A percentile compares a stretch with the other conserved stretches of the same genome.
phyloP scores from a whole-genome alignment of 2,113 vertebrate species.

The Nibea albiflora region DNA sequence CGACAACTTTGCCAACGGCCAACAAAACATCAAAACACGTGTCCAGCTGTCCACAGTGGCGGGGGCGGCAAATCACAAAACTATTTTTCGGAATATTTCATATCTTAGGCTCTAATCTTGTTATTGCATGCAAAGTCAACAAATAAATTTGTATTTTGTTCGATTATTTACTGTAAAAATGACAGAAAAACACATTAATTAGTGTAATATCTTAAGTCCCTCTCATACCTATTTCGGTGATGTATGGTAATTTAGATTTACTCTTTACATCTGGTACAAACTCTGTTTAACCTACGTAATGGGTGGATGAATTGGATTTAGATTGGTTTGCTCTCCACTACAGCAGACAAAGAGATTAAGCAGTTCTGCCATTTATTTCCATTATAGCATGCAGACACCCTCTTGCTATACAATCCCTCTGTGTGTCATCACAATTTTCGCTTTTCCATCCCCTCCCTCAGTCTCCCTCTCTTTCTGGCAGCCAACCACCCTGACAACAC shows the following conservation, averaged over 20 bases:
- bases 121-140: neutral
- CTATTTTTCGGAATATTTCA: neutral
- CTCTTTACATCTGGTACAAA: neutral
- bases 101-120: neutral
- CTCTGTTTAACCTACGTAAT: neutral
- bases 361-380: neutral
- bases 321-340: neutral
- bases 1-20: no score
- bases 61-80: neutral
- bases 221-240: neutral
- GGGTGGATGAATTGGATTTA: neutral
- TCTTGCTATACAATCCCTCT: conserved; percentile 18
- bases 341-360: neutral
- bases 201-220: neutral
- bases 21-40: no score
- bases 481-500: conserved; percentile 57
- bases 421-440: conserved; percentile 6
- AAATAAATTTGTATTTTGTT: no score
- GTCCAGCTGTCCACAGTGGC: no score
- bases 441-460: conserved; percentile 28
- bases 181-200: neutral
- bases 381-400: neutral
- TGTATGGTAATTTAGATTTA: neutral
- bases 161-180: neutral
- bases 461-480: conserved; percentile 60